phyloP scores from a whole-genome alignment of 1,140 invertebrate genomes.

The Scaptodrosophila lebanonensis region DNA sequence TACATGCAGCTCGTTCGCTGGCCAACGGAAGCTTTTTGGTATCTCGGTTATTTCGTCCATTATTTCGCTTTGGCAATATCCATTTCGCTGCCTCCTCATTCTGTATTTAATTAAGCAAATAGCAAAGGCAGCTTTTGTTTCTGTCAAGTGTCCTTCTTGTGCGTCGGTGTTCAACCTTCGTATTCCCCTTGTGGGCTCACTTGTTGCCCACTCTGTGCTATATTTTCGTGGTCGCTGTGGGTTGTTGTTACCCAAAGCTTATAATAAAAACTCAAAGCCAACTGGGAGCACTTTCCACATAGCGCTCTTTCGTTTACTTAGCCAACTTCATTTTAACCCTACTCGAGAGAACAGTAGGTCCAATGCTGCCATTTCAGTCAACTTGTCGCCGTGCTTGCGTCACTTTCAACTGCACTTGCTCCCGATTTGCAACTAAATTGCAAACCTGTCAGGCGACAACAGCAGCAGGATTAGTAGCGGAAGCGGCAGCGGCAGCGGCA shows the following conservation, averaged over 20 bases:
- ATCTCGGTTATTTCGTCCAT: constrained; percentile 22
- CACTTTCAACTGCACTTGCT: constrained; percentile 52
- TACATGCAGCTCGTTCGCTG: constrained; percentile 30
- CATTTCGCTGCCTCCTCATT: constrained; percentile 20
- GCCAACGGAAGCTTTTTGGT: constrained; percentile 28
- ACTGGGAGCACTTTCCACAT: constrained; percentile 28
- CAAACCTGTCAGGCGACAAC: constrained; percentile 46
- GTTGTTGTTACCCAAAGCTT: no score
- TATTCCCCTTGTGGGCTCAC: constrained; percentile 28
- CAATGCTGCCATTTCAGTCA: constrained; percentile 26
- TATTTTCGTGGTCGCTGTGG: not conserved
- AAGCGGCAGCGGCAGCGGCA: constrained; percentile 15
- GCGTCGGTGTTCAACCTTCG: constrained; percentile 18
- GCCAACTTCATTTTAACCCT: no score
- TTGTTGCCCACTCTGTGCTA: constrained; percentile 59
- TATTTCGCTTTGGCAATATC: constrained; percentile 8
- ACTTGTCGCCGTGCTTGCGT: constrained; percentile 58
- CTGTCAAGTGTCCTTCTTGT: constrained; percentile 16
- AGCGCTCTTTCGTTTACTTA: constrained; percentile 35
- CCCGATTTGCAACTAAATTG: constrained; percentile 63
- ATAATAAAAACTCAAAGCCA: no score
- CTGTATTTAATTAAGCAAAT: constrained; percentile 70
- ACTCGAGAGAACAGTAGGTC: no score
- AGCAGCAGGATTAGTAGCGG: constrained; percentile 17
- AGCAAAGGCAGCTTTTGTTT: constrained; percentile 43